Conservation (phyloP, 2,113 vertebrate genomes). For the Brachionichthys hirsutus region DNA sequence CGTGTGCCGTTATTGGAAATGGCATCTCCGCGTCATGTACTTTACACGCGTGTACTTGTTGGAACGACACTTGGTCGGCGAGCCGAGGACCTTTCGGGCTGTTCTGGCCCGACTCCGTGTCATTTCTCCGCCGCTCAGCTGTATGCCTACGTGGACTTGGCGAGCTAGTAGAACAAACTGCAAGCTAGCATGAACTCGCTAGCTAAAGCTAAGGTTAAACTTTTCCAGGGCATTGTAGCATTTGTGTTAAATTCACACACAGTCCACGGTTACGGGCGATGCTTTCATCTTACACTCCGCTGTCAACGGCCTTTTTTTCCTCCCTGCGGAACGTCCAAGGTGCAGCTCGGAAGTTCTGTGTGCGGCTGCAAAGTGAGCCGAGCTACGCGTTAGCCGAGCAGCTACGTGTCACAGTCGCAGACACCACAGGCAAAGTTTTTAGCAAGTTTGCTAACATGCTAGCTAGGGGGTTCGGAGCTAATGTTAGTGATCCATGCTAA, state of each 20-base stretch:
- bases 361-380: constrained; percentile 39
- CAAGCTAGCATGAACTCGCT: constrained; percentile 63
- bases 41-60: background rate
- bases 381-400: constrained; percentile 49
- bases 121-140: constrained; percentile 68
- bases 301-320: background rate
- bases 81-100: constrained; percentile 11
- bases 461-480: background rate
- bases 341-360: constrained; percentile 48
- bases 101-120: constrained; percentile 76
- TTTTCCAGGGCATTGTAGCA: constrained; percentile 14
- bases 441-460: constrained; percentile 70
- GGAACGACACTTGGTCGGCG: background rate
- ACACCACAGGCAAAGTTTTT: constrained; percentile 74
- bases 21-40: background rate
- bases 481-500: background rate
- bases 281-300: background rate
- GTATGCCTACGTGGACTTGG: constrained; percentile 82
- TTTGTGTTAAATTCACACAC: background rate
- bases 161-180: constrained; percentile 52
- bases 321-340: background rate
- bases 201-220: constrained; percentile 40
- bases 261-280: no score
- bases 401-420: constrained; percentile 81
- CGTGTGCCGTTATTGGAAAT: no score